Percentiles rank a stretch among this genome's conserved stretches.
phyloP scores from a whole-genome alignment of 2,797 vertebrate species.

The Lepilemur septentrionalis region DNA sequence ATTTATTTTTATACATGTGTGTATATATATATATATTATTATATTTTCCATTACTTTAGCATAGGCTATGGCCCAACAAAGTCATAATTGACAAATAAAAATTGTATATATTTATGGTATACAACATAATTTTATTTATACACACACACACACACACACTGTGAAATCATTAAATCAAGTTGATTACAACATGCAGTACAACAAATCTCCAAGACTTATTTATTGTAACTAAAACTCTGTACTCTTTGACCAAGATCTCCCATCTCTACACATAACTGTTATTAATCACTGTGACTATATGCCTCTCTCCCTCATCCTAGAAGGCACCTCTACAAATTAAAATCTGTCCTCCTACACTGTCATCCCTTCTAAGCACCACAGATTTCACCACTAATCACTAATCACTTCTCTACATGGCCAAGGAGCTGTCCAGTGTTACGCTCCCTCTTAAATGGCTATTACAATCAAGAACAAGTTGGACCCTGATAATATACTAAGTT shows the following conservation, averaged over 20 bases:
- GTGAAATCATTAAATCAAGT: too few species aligned
- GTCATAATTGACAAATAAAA: background rate
- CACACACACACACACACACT: too few species aligned
- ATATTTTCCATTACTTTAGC: background rate
- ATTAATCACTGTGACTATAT: background rate
- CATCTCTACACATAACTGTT: background rate
- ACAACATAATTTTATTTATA: too few species aligned
- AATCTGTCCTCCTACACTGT: background rate
- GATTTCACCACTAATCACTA: background rate
- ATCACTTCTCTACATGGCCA: background rate
- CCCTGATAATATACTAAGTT: background rate
- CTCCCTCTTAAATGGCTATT: background rate
- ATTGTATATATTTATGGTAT: background rate
- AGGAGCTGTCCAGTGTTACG: background rate
- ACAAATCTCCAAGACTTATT: background rate
- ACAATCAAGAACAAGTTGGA: background rate
- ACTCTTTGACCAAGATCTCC: background rate
- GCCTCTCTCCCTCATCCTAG: background rate
- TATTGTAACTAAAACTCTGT: background rate
- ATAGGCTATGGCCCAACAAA: background rate
- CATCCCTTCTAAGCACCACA: background rate
- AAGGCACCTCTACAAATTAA: background rate
- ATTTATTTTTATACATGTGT: background rate
- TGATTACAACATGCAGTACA: background rate
- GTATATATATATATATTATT: too few species aligned